Conservation (phyloP, 2,888 invertebrate genomes). For the Boloria selene region DNA sequence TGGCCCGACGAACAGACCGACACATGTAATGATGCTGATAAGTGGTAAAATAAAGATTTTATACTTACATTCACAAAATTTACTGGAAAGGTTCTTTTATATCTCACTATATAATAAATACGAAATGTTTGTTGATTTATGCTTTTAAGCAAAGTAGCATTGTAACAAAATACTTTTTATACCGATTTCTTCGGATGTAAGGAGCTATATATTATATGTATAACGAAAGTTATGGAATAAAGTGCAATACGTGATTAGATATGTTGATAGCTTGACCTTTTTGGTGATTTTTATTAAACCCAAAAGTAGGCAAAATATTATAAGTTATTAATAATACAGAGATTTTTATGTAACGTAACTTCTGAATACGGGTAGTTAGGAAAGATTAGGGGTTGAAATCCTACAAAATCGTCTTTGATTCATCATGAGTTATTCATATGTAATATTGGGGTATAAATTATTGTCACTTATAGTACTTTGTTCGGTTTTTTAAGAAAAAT, state of each 20-base stretch:
- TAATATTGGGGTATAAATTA: constrained; percentile 20
- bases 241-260: too few species aligned
- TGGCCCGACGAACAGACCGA: constrained; percentile 32
- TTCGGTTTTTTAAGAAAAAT: constrained; percentile 11
- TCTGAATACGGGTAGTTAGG: constrained; percentile 32
- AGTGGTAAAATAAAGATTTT: constrained; percentile 25
- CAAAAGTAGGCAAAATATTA: neutral
- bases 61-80: neutral
- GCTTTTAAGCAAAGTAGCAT: too few species aligned
- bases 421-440: constrained; percentile 27
- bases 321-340: constrained; percentile 6
- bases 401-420: constrained; percentile 22
- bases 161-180: too few species aligned
- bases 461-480: neutral
- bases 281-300: neutral
- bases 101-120: neutral
- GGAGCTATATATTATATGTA: too few species aligned
- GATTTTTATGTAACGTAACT: constrained; percentile 2
- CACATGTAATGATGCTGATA: constrained; percentile 37
- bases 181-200: too few species aligned
- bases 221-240: too few species aligned
- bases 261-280: too few species aligned
- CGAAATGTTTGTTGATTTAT: neutral
- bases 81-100: neutral
- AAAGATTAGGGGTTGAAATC: constrained; percentile 28